These are phyloP conservation scores for Channa maculata DNA, from an alignment of 2,113 vertebrate genomes.

Conservation along the genomic window DNA sequence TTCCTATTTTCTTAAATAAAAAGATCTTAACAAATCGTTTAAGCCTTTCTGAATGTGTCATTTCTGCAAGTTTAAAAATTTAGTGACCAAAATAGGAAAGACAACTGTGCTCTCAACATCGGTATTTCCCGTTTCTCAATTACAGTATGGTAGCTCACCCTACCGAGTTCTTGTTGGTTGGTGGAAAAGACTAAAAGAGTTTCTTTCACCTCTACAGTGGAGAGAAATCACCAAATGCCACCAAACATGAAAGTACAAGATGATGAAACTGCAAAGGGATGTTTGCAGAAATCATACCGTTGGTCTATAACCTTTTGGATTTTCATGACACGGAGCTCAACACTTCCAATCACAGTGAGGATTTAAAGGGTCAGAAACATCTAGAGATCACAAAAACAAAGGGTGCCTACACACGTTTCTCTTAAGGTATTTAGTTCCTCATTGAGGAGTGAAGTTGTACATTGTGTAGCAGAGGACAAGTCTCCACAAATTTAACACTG, in stretches of 20 bases:
- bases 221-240: background rate
- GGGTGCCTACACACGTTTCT: constrained; percentile 2
- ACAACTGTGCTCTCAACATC: background rate
- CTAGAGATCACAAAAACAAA: constrained; percentile 18
- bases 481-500: background rate
- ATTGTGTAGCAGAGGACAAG: background rate
- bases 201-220: constrained; percentile 7
- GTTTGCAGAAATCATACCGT: constrained; percentile 21
- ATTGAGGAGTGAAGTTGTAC: background rate
- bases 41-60: constrained; percentile 5
- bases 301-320: constrained; percentile 9
- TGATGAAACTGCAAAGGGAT: background rate
- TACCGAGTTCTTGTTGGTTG: constrained; percentile 5
- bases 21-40: constrained; percentile 21
- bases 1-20: constrained; percentile 29
- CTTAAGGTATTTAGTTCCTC: background rate
- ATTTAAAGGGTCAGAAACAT: constrained; percentile 43
- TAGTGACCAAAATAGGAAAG: background rate
- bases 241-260: constrained; percentile 5
- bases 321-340: constrained; percentile 32
- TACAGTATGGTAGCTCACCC: background rate
- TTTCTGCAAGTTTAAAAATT: constrained; percentile 19
- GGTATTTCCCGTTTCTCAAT: constrained; percentile 10
- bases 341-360: constrained; percentile 44
- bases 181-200: background rate